These are phyloP conservation scores for Adelphocoris suturalis DNA, from an alignment of 2,888 invertebrate species.

Conservation along the genomic window DNA sequence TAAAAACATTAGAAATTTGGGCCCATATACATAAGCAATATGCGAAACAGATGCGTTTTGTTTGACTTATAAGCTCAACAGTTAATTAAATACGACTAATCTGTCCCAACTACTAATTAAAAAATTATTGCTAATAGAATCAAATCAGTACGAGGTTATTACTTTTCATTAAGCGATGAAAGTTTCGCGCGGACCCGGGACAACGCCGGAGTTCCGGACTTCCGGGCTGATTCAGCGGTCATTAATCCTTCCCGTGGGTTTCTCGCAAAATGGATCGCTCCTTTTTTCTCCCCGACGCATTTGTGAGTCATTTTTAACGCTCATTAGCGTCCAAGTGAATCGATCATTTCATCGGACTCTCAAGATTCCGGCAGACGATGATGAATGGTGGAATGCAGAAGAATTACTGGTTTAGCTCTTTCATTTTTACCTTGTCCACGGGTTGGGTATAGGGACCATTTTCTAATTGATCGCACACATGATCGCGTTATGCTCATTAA, in stretches of 20 bases:
- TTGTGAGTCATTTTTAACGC: conserved; percentile 35
- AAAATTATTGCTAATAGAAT: too few species aligned
- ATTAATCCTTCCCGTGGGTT: not conserved
- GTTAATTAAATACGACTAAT: too few species aligned
- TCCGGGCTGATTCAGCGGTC: not conserved
- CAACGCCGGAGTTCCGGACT: not conserved
- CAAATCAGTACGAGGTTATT: not conserved
- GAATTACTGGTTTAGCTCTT: conserved; percentile 7
- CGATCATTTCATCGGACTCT: conserved; percentile 7
- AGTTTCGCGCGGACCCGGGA: not conserved
- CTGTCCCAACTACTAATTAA: too few species aligned
- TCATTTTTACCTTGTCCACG: not conserved
- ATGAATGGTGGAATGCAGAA: conserved; percentile 4
- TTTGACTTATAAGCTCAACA: too few species aligned
- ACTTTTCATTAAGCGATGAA: conserved; percentile 28
- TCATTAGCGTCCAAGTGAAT: conserved; percentile 4
- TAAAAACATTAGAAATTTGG: too few species aligned
- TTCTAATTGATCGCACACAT: too few species aligned
- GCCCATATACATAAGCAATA: too few species aligned
- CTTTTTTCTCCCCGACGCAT: not conserved
- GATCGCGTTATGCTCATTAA: too few species aligned
- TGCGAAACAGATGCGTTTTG: too few species aligned
- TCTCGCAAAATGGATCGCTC: not conserved
- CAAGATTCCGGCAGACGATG: not conserved
- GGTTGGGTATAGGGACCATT: too few species aligned